Base-by-base conservation (phyloP, 2,888 invertebrate species). In the Trachelus stipa region DNA sequence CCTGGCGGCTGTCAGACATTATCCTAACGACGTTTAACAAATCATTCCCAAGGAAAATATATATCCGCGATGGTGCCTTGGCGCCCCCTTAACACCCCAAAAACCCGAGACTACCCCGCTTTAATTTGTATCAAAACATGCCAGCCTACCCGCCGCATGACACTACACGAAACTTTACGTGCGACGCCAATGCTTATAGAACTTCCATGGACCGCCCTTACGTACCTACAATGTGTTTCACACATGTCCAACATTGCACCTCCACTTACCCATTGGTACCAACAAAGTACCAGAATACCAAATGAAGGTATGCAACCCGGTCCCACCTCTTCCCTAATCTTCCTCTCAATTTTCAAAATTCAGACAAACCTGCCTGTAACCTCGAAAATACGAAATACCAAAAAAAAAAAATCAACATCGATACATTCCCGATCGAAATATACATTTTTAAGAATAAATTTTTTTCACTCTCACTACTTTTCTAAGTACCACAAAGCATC, bases 21-120 rank as follows among this genome's bases (percentile, higher is more conserved):
- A 85, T 85, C 85, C 84, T 86, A 87, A 88, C 88, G 88, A 88
- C 88, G 88, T 89, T 90, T 89, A 90, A 90, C 90, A 89, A 90
- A 90, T 90, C 89, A 89, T 88, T 87, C 83, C 77, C 79, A 80
- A 85, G 83, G 86, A 88, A 86, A 86, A 87, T 87, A 87, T 88
- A 87, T 87, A 88, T 88, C 84, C 85, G 82, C 82, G 84, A 86
- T 81, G 84, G 85, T 84, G 84, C 83, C 81, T 81, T 81, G 85
- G 81, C 83, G 87, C 82, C 85, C 83, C 82, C 73, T 69, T 79
- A 81, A 81, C 84, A 84, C 84, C 82, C 56, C 56, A n/a, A 76
- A 71, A 71, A 69, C 75, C 73, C 76, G 75, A 74, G 78, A 74
- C 79, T 76, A 4, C 82, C 83, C 84, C 84, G 85, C 83, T 88